Base-by-base conservation (phyloP, 2,113 vertebrate genomes). In the Eulemur macaco region DNA sequence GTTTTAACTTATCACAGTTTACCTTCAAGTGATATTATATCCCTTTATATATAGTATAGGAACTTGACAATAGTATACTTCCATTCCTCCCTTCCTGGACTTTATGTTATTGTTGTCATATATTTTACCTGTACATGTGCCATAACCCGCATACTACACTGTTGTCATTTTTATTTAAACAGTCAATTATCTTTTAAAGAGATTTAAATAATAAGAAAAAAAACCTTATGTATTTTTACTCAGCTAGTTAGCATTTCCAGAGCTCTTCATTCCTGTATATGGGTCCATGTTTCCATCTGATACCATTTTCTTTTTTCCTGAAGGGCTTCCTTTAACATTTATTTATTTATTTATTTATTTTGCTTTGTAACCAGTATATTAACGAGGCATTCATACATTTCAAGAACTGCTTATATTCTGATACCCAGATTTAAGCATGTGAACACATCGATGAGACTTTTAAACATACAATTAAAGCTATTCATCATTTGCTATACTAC, bases 111-210 rank as follows among this genome's bases (percentile, higher is more conserved):
- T 89, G 15, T 82, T 80, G 29, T 45, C n/a, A 69, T 45, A 2
- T 69, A 63, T 77, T 86, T 84, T 84, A 42, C 14, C 63, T 82
- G 71, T 12, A 21, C 0, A 37, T 82, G 13, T 63, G 39, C 45
- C 86, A 25, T 63, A 77, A 89, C 25, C 31, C 6, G 3, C 47
- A 80, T 15, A 17, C 42, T 71, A 77, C 8, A 66, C 27, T 94
- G 39, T n/a, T 93, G 29, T 71, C 87, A 89, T 94, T 89, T 56
- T 66, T 27, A 60, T 27, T 95, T 91, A 58, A 96, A 64, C 31
- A 66, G 31, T 34, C n/a, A 45, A 20, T 54, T 81, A 76, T 91
- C 42, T 91, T 88, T 82, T 76, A 97, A 96, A 93, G 47, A 66
- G 18, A 86, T 50, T 66, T 83, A 87, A 50, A 50, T 77, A 60